Base-by-base conservation (phyloP, 2,888 invertebrate genomes). In the Caenorhabditis sulstoni region DNA sequence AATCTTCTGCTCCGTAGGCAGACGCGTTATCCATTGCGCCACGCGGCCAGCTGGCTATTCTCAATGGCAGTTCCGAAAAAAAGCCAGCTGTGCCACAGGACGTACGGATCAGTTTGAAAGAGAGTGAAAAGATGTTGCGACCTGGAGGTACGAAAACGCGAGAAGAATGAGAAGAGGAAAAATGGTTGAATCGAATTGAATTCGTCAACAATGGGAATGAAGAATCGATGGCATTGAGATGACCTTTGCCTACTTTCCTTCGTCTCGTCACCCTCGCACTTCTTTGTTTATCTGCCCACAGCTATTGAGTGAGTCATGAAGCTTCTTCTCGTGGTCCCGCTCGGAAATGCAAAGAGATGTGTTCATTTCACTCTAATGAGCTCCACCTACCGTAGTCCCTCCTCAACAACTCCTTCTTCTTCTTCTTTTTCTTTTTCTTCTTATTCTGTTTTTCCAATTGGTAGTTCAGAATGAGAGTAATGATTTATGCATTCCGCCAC, bases 1-100 rank as follows among this genome's bases (percentile, higher is more conserved):
- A 90, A 90, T 90, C 89, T 90, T 90, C 90, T 87, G 89, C 86
- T 90, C 87, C 89, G 90, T 89, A 90, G 89, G 86, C 89, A 87
- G 90, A 90, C 90, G 90, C 89, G 84, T 86, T 86, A 84, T 86
- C 85, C 86, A 85, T 84, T 86, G 84, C 84, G 86, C 86, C 84
- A 86, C 85, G 79, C 83, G 81, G 82, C 82, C 84, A 73, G 12
- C 29, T 29, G 29, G 29, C 29, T 5, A 7, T 5, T 7, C 7
- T 29, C 7, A 5, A 7, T 29, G 29, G 7, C 29, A 29, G 3
- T 29, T 5, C 4, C 7, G 4, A 29, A 29, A 7, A 29, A 3
- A 29, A 29, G 29, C 29, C 29, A 29, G 29, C 29, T 29, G 41
- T 41, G 41, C 41, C 11, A 11, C 41, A 14, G 7, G 11, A 41